Evolutionary conservation across 2,797 vertebrate genomes (phyloP).

Genomic region (Argya squamiceps): DNA sequence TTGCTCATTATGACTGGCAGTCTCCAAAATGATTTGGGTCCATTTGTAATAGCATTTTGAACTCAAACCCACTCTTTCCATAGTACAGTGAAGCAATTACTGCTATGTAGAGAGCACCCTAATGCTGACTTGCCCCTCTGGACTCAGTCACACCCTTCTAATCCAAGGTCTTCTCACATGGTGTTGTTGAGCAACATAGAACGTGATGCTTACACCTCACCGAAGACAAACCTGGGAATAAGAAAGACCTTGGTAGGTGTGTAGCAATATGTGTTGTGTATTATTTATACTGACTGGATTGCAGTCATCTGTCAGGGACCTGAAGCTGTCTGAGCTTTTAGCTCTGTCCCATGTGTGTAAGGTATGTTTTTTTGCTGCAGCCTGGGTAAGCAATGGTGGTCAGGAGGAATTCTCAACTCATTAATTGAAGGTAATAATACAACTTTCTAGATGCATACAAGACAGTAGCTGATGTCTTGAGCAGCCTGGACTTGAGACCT

Average conservation of each 20-base stretch:
- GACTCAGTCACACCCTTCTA: neutral
- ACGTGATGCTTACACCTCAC: neutral
- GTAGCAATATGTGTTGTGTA: neutral
- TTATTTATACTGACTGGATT: neutral
- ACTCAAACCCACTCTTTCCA: neutral
- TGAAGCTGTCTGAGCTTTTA: neutral
- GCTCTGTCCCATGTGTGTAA: neutral
- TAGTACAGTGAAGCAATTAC: neutral
- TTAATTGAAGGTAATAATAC: neutral
- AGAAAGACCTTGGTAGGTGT: neutral
- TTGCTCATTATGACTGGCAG: neutral
- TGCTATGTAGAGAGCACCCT: neutral
- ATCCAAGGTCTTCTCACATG: rapidly evolving
- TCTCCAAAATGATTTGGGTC: neutral
- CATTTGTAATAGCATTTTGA: neutral
- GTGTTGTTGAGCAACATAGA: neutral
- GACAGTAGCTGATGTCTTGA: neutral
- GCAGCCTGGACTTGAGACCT: neutral
- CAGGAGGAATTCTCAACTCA: neutral
- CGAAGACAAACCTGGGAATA: neutral
- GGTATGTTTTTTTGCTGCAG: neutral
- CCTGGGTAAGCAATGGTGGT: neutral
- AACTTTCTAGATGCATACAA: neutral
- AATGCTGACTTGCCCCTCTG: neutral
- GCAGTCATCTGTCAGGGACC: neutral